These are phyloP conservation scores for Chelonoidis abingdonii DNA, from an alignment of 2,113 vertebrate genomes.

Conservation along the genomic window DNA sequence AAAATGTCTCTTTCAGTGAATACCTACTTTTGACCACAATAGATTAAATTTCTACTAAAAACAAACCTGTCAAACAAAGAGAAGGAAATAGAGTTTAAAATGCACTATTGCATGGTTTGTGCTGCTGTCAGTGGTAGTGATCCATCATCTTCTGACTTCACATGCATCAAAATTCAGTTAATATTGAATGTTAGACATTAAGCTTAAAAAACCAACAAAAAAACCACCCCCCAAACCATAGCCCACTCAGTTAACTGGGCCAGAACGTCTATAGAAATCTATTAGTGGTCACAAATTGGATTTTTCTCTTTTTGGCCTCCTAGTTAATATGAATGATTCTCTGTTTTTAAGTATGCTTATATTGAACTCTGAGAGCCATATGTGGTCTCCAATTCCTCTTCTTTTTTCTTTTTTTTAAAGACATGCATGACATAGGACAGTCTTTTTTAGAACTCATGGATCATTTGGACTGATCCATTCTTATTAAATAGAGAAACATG, in stretches of 20 bases:
- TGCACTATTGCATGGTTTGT: constrained; percentile 35
- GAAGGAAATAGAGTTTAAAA: not conserved
- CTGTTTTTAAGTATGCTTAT: not conserved
- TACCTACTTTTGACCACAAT: constrained; percentile 39
- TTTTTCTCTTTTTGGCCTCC: constrained; percentile 26
- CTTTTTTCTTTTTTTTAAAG: not conserved
- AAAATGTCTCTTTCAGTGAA: constrained; percentile 9
- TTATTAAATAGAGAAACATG: constrained; percentile 63
- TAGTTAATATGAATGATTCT: constrained; percentile 4
- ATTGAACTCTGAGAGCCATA: constrained; percentile 5
- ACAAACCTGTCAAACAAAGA: constrained; percentile 33
- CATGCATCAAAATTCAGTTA: not conserved
- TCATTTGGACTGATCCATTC: constrained; percentile 53
- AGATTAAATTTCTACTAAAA: constrained; percentile 42
- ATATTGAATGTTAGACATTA: not conserved
- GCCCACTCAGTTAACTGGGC: not conserved
- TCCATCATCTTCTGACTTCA: not conserved
- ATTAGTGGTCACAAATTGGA: not conserved
- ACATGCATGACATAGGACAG: constrained; percentile 69
- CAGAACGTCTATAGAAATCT: not conserved
- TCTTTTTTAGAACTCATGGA: constrained; percentile 4
- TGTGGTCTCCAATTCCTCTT: not conserved
- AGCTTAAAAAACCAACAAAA: not conserved
- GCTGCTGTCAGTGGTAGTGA: constrained; percentile 38
- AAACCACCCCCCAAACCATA: not conserved